phyloP scores from a whole-genome alignment of 2,888 invertebrate species.

The Cryptophagus acutangulus region DNA sequence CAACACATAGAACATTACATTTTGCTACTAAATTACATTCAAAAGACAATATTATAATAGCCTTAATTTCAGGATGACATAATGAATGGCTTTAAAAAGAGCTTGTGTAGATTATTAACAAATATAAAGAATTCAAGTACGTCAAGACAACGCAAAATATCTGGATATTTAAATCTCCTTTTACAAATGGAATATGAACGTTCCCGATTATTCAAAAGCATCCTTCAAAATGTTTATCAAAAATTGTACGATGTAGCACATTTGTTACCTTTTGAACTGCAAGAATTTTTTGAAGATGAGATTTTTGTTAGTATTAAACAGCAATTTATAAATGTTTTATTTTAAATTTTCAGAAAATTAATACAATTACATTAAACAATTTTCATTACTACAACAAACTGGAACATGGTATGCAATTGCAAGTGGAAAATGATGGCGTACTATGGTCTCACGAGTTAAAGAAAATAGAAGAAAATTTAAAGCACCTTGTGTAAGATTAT shows the following conservation, averaged over 20 bases:
- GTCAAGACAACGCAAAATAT: conserved; percentile 15
- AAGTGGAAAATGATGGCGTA: conserved; percentile 32
- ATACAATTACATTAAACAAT: conserved; percentile 39
- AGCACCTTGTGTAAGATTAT: no score
- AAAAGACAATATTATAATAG: not conserved
- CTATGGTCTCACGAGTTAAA: conserved; percentile 24
- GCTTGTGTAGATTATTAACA: not conserved
- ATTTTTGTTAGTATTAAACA: conserved; percentile 18
- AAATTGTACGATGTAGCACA: conserved; percentile 33
- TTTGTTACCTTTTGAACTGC: conserved; percentile 35
- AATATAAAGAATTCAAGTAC: not conserved
- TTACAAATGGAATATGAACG: conserved; percentile 30
- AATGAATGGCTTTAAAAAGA: not conserved
- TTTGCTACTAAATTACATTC: not conserved
- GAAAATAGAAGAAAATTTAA: no score
- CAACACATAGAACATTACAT: no score
- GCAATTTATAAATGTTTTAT: not conserved
- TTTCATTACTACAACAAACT: conserved; percentile 34
- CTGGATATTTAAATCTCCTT: conserved; percentile 26
- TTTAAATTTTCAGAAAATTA: conserved; percentile 32
- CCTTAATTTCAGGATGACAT: not conserved
- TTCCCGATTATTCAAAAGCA: conserved; percentile 30
- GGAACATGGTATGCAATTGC: conserved; percentile 28
- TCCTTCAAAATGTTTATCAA: conserved; percentile 32
- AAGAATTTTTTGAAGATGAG: conserved; percentile 38